A percentile compares a stretch with the other conserved stretches of the same genome.
phyloP scores from a whole-genome alignment of 92 coral and sea anemone species.

The Paramuricea clavata region DNA sequence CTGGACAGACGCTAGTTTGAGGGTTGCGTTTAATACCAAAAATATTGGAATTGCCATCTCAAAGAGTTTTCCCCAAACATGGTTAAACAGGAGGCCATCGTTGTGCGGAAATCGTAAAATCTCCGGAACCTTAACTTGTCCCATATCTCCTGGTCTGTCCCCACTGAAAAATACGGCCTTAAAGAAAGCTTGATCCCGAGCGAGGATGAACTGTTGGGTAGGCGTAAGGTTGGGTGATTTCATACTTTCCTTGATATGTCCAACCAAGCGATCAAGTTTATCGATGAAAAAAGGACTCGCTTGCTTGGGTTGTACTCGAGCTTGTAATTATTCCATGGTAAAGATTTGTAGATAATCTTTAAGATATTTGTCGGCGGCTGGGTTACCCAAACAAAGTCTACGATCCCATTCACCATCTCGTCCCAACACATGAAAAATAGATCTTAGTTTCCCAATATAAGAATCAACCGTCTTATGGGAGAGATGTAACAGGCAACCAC shows the following conservation, averaged over 20 bases:
- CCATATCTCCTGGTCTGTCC: conserved; percentile 68
- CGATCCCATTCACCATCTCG: not conserved
- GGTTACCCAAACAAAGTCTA: not conserved
- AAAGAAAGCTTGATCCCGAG: no score
- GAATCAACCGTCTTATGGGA: not conserved
- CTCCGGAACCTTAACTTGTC: conserved; percentile 55
- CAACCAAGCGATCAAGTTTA: conserved; percentile 7
- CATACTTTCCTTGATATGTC: not conserved
- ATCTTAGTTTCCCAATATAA: not conserved
- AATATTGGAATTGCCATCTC: conserved; percentile 73
- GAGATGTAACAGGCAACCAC: not conserved
- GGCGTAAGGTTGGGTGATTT: not conserved
- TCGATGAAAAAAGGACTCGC: conserved; percentile 48
- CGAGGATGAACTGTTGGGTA: not conserved
- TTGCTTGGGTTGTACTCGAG: conserved; percentile 14
- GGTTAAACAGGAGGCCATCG: conserved; percentile 72
- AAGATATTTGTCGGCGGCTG: not conserved
- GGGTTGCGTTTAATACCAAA: conserved; percentile 67
- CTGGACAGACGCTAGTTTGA: conserved; percentile 62
- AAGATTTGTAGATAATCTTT: not conserved
- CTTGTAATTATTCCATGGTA: conserved; percentile 27
- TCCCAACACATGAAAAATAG: not conserved
- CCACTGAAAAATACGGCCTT: conserved; percentile 48
- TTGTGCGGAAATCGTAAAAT: conserved; percentile 71
- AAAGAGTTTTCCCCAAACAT: conserved; percentile 77